Conservation (phyloP, 2,888 invertebrate species). For the Nysson spinosus region DNA sequence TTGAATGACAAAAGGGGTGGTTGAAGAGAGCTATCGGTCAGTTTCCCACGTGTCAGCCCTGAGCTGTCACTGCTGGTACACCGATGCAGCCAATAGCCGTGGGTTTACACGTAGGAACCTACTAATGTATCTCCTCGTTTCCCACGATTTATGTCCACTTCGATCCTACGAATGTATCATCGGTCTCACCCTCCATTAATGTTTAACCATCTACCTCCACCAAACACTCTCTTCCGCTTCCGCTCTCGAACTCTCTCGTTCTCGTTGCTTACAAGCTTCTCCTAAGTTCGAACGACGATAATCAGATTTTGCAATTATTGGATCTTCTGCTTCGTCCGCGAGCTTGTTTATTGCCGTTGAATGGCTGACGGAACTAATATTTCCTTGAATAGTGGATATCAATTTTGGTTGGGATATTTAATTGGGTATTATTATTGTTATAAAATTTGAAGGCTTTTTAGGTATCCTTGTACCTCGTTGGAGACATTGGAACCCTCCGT, state of each 20-base stretch:
- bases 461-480: background rate
- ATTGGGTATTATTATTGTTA: background rate
- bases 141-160: conserved; percentile 27
- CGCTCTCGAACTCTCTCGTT: background rate
- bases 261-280: too few species aligned
- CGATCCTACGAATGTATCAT: conserved; percentile 13
- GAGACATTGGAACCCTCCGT: too few species aligned
- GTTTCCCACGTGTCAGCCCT: conserved; percentile 33
- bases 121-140: conserved; percentile 33
- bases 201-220: background rate
- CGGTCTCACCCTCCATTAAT: background rate
- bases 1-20: background rate
- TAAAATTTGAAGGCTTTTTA: background rate
- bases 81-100: conserved; percentile 22
- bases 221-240: background rate
- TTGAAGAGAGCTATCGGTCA: conserved; percentile 29
- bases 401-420: background rate
- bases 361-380: too few species aligned
- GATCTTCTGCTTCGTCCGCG: too few species aligned
- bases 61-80: conserved; percentile 3
- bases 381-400: too few species aligned
- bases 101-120: conserved; percentile 30
- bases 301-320: too few species aligned
- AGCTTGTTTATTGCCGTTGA: too few species aligned
- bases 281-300: too few species aligned